These are phyloP conservation scores for Picus viridis DNA, from an alignment of 2,797 vertebrate genomes.

Conservation along the genomic window DNA sequence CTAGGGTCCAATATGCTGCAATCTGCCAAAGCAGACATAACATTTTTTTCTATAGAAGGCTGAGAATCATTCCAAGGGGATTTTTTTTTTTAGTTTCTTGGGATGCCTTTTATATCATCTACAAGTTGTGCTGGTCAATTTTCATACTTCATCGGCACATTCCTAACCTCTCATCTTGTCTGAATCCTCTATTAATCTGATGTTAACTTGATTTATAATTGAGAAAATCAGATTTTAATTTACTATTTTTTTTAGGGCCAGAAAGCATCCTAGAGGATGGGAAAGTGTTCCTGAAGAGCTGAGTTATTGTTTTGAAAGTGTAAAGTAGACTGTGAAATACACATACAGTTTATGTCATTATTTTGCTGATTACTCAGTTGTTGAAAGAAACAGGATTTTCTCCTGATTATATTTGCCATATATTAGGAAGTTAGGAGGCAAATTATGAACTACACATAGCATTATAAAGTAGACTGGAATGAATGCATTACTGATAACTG, in stretches of 20 bases:
- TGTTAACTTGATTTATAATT: neutral
- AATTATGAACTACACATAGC: neutral
- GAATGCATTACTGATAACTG: neutral
- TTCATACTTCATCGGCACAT: neutral
- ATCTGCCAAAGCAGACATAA: neutral
- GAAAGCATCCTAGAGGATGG: neutral
- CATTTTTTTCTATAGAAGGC: neutral
- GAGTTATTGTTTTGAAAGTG: neutral
- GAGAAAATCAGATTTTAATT: neutral
- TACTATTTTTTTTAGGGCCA: neutral
- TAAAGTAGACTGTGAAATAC: neutral
- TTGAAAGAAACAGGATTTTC: slow-evolving; percentile 23
- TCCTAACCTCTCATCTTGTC: neutral
- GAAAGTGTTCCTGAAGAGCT: neutral
- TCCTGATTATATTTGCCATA: neutral
- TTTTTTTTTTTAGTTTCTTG: neutral
- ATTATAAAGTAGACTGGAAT: neutral
- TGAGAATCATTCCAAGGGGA: neutral
- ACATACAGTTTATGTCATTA: neutral
- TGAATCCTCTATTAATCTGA: neutral
- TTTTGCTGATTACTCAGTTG: slow-evolving; percentile 21
- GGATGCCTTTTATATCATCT: neutral
- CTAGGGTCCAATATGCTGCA: slow-evolving; percentile 7
- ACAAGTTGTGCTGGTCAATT: neutral
- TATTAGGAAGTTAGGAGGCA: neutral